phyloP scores from a whole-genome alignment of 2,113 vertebrate genomes.

The Callithrix jacchus region DNA sequence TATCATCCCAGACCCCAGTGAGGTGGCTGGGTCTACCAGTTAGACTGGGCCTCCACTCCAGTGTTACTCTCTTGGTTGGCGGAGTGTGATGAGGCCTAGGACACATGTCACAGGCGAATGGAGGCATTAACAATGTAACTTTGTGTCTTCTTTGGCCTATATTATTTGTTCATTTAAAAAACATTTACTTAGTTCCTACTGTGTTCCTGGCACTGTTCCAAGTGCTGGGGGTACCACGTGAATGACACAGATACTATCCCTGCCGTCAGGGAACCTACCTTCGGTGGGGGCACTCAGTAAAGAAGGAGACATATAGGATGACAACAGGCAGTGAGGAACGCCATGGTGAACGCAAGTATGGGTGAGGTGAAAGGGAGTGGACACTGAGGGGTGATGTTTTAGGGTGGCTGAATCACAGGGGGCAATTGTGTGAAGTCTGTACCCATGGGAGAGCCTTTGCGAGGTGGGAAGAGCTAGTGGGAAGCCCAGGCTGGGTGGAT shows the following conservation, averaged over 20 bases:
- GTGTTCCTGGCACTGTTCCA: not conserved
- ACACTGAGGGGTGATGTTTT: not conserved
- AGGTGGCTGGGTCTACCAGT: not conserved
- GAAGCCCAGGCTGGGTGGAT: not conserved
- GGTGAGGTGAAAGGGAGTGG: not conserved
- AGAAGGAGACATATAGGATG: not conserved
- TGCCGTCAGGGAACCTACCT: not conserved
- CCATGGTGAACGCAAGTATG: not conserved
- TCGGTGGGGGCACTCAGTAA: not conserved
- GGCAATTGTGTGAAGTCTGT: accelerated
- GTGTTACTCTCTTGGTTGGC: not conserved
- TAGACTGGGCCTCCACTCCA: not conserved
- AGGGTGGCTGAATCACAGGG: not conserved
- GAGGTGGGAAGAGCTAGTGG: not conserved
- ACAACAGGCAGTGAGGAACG: not conserved
- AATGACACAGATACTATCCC: not conserved
- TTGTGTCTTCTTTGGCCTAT: not conserved
- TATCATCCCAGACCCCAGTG: not conserved
- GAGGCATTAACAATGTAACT: not conserved
- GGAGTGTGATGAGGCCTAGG: not conserved
- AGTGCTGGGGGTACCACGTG: not conserved
- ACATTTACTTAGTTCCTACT: not conserved
- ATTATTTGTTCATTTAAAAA: not conserved
- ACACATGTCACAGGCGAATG: not conserved
- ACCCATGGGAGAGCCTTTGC: not conserved